Evolutionary conservation across 2,888 invertebrate species (phyloP).

Genomic region (Isoperla grammatica): DNA sequence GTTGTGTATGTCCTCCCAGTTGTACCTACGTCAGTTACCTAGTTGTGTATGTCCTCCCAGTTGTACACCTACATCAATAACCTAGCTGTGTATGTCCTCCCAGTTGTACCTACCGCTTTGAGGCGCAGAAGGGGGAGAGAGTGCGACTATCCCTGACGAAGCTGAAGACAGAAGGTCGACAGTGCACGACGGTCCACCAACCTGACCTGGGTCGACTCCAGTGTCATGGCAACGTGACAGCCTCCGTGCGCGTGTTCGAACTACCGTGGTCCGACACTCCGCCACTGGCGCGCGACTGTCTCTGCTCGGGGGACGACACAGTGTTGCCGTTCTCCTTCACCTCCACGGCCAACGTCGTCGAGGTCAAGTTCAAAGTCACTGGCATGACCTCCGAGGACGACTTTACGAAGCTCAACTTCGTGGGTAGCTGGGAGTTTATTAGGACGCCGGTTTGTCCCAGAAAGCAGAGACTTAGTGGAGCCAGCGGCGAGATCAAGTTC

Average conservation of each 20-base stretch:
- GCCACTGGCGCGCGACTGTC: slow-evolving; percentile 53
- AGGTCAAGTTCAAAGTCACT: slow-evolving; percentile 72
- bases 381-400: slow-evolving; percentile 83
- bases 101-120: slow-evolving; percentile 83
- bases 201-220: slow-evolving; percentile 63
- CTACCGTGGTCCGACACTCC: slow-evolving; percentile 67
- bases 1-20: neutral
- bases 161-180: slow-evolving; percentile 56
- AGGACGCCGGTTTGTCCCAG: slow-evolving; percentile 65
- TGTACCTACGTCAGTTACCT: neutral
- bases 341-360: slow-evolving; percentile 69
- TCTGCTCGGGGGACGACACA: slow-evolving; percentile 57
- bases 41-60: neutral
- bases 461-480: slow-evolving; percentile 63
- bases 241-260: slow-evolving; percentile 67
- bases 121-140: slow-evolving; percentile 75
- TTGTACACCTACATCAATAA: no score
- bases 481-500: slow-evolving; percentile 70
- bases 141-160: slow-evolving; percentile 70
- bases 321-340: slow-evolving; percentile 67
- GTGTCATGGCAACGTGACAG: slow-evolving; percentile 64
- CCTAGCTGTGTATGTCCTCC: slow-evolving; percentile 36
- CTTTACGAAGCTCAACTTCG: slow-evolving; percentile 77
- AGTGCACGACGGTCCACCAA: slow-evolving; percentile 30
- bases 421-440: slow-evolving; percentile 77